These are phyloP conservation scores for Crypturellus undulatus DNA, from an alignment of 2,113 vertebrate genomes.

Conservation along the genomic window DNA sequence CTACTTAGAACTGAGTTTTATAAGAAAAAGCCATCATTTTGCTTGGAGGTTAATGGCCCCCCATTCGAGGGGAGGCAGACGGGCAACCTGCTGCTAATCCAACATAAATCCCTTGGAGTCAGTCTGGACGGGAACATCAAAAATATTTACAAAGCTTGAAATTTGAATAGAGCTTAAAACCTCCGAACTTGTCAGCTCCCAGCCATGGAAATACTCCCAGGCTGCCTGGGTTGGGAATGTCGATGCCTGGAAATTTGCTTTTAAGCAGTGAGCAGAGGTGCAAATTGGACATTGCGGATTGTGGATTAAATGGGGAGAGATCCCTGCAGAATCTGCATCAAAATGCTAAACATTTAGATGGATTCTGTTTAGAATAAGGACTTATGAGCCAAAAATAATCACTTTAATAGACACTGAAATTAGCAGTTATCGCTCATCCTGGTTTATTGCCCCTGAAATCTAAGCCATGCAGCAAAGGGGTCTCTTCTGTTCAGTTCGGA, in stretches of 20 bases:
- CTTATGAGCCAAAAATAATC: background rate
- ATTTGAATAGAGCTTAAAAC: conserved; percentile 20
- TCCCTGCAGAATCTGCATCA: accelerated
- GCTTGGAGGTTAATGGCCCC: background rate
- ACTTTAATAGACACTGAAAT: background rate
- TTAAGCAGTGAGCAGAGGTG: background rate
- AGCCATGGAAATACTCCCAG: conserved; percentile 16
- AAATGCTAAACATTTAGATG: background rate
- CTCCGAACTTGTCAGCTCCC: conserved; percentile 26
- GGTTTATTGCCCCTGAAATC: background rate
- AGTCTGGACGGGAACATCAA: conserved; percentile 55
- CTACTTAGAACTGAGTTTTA: background rate
- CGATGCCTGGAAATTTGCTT: background rate
- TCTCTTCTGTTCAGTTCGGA: too few relatives aligned
- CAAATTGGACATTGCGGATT: accelerated
- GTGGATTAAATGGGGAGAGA: background rate
- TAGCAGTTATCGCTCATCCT: background rate
- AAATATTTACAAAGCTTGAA: conserved; percentile 41
- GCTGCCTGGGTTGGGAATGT: background rate
- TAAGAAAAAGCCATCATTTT: background rate
- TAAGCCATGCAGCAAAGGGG: background rate
- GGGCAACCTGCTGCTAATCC: conserved; percentile 52
- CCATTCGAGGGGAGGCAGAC: background rate
- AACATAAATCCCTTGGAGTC: conserved; percentile 70
- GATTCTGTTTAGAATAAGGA: background rate